Evolutionary conservation across 2,797 vertebrate genomes (phyloP).

Genomic region (Tragelaphus oryx): DNA sequence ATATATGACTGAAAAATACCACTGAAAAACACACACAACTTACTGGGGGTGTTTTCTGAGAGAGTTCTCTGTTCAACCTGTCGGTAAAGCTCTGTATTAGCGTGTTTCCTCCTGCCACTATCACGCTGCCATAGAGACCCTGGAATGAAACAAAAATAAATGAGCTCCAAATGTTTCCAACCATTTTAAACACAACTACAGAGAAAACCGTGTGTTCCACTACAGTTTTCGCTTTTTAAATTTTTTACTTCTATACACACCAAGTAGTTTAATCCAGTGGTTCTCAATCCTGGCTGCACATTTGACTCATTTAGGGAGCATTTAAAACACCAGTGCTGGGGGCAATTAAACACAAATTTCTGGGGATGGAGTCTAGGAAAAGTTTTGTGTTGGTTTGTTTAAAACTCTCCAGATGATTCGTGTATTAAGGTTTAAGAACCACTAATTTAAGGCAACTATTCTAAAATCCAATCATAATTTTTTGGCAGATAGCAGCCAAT

Average conservation of each 20-base stretch:
- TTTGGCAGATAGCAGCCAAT: not conserved
- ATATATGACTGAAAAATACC: not conserved
- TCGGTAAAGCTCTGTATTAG: conserved; percentile 98
- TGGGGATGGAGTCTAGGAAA: not conserved
- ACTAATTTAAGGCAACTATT: not conserved
- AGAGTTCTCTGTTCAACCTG: conserved; percentile 95
- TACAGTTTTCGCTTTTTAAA: not conserved
- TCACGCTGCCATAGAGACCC: conserved; percentile 98
- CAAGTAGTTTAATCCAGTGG: not conserved
- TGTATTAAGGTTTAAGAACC: not conserved
- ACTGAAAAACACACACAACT: conserved; percentile 64
- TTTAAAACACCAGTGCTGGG: not conserved
- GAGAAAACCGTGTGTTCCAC: not conserved
- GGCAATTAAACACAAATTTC: not conserved
- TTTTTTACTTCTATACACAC: not conserved
- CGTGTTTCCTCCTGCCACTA: conserved; percentile 97
- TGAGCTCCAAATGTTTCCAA: conserved; percentile 11
- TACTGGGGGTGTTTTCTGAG: conserved; percentile 98
- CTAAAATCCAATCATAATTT: not conserved
- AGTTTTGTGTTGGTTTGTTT: not conserved
- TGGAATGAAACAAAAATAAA: conserved; percentile 69
- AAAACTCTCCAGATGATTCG: not conserved
- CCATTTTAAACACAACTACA: not conserved
- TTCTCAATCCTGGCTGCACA: not conserved
- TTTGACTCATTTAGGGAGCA: not conserved